phyloP scores from a whole-genome alignment of 1,140 invertebrate species.

The Lucilia sericata region DNA sequence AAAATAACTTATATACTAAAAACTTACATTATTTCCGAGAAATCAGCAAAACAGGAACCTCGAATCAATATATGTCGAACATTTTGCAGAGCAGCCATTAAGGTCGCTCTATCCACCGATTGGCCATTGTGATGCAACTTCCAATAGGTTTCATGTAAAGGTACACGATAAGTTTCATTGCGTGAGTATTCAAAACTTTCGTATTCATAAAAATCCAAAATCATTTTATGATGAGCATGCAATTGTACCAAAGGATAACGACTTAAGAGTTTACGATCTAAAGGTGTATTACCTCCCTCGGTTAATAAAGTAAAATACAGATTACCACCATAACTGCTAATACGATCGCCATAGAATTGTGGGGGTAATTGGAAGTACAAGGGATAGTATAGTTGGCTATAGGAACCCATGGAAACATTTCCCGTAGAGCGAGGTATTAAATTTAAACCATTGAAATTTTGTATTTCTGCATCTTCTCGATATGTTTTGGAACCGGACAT shows the following conservation, averaged over 20 bases:
- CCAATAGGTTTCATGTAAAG: constrained; percentile 75
- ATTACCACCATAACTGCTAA: constrained; percentile 92
- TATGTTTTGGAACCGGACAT: constrained; percentile 56
- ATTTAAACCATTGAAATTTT: constrained; percentile 69
- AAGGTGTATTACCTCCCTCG: constrained; percentile 73
- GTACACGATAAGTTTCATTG: constrained; percentile 61
- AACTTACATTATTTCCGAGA: constrained; percentile 74
- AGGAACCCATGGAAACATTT: constrained; percentile 77
- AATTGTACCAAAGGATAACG: constrained; percentile 86
- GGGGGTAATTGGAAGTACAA: constrained; percentile 89
- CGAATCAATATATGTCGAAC: constrained; percentile 84
- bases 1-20: constrained; percentile 25
- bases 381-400: constrained; percentile 77
- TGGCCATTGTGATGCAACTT: constrained; percentile 64
- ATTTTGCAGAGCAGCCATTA: constrained; percentile 93
- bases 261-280: constrained; percentile 69
- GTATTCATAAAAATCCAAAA: constrained; percentile 81
- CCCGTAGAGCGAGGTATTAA: constrained; percentile 68
- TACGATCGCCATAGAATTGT: constrained; percentile 88
- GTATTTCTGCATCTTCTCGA: constrained; percentile 62
- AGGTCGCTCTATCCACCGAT: constrained; percentile 74
- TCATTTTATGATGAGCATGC: constrained; percentile 81
- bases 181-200: constrained; percentile 59
- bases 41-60: constrained; percentile 78
- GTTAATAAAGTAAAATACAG: constrained; percentile 83